phyloP scores from a whole-genome alignment of 1,140 invertebrate species.

The Drosophila burlai region DNA sequence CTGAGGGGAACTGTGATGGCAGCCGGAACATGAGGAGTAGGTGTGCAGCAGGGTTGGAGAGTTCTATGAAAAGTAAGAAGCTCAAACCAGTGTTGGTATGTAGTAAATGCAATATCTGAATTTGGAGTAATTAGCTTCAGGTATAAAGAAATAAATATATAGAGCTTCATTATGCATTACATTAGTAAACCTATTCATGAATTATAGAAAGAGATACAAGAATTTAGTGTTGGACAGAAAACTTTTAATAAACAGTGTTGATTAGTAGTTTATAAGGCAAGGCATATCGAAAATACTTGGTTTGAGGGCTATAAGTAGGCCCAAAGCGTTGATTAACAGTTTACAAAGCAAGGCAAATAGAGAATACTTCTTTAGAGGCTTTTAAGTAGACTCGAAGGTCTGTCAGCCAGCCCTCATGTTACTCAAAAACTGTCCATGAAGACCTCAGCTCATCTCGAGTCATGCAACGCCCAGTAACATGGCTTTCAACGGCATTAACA shows the following conservation, averaged over 20 bases:
- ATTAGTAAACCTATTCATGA: not conserved
- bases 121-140: not conserved
- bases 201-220: not conserved
- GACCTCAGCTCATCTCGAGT: constrained; percentile 29
- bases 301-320: not conserved
- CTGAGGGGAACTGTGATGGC: not conserved
- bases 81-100: too few species aligned
- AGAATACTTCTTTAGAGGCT: not conserved
- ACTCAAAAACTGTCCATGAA: not conserved
- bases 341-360: not conserved
- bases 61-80: not conserved
- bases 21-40: constrained; percentile 5
- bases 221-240: too few species aligned
- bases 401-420: constrained; percentile 5
- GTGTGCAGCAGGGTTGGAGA: constrained; percentile 33
- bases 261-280: not conserved
- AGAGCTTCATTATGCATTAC: too few species aligned
- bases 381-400: not conserved
- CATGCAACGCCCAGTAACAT: constrained; percentile 51
- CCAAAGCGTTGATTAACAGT: not conserved
- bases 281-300: not conserved
- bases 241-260: not conserved
- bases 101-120: not conserved
- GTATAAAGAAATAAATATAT: not conserved
- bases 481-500: constrained; percentile 61